Evolutionary conservation across 2,113 vertebrate species (phyloP), one percentile per base, ranked within the genome.

Genomic region (Scortum barcoo): DNA sequence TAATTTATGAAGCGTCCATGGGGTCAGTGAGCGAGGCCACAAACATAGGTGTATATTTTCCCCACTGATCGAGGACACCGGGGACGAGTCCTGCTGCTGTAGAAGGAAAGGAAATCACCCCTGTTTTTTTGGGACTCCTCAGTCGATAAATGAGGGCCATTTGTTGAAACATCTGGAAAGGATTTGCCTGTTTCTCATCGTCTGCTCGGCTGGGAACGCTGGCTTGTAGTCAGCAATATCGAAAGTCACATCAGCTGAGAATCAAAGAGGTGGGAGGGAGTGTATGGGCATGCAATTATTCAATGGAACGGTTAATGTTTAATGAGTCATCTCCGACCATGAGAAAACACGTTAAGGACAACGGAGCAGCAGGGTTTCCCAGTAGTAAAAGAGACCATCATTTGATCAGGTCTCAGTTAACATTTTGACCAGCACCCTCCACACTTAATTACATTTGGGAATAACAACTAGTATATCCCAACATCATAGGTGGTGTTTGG

Each of bases 81-180:
- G 82, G 62, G 78, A 84, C 8, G 19, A 33, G 76, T 54, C 61
- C n/a, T 54, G 53, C 81, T 86, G 84, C 78, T 72, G 75, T 54
- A 51, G 42, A 67, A 72, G 81, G 46, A 87, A 63, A 80, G 81
- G 68, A 87, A 84, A 86, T 83, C 76, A 58, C 20, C 10, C 60
- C 9, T 38, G 36, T 66, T 84, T 73, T 77, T 72, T 77, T 36
- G 38, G 38, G 81, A 66, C 60, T 69, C 53, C 57, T 65, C 16
- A 0, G 66, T 69, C 42, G 22, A 84, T 86, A 88, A 92, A 85
- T 83, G 68, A 79, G 81, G 33, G 65, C 80, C 79, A 65, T 68
- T 76, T 80, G 84, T 61, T 40, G 73, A 60, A 90, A 92, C 93
- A 94, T 94, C 92, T 94, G 93, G 93, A 91, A 92, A 60, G 70